These are phyloP conservation scores for Mesodorylaimus sp. DNA, from an alignment of 2,888 invertebrate genomes.

Conservation along the genomic window DNA sequence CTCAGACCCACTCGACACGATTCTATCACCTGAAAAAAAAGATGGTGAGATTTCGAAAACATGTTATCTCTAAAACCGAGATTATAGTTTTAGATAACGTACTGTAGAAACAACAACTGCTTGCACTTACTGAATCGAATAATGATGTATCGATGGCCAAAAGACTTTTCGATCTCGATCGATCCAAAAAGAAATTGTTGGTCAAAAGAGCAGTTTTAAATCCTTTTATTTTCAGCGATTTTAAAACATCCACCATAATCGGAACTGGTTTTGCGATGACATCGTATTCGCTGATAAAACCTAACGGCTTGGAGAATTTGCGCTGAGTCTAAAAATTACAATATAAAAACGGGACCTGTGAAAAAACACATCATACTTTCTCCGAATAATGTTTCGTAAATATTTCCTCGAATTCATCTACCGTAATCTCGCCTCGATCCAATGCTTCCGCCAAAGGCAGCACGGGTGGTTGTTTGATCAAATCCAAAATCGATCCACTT, in stretches of 20 bases:
- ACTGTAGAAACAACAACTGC: too few relatives aligned
- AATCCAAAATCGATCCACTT: conserved; percentile 23
- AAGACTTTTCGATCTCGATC: conserved; percentile 16
- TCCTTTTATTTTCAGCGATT: conserved; percentile 30
- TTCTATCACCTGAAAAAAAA: conserved; percentile 27
- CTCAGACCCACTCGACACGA: conserved; percentile 32
- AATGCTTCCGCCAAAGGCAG: conserved; percentile 16
- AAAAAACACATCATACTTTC: conserved; percentile 19
- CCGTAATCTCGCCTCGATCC: conserved; percentile 31
- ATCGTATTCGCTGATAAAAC: background rate
- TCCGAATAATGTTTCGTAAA: conserved; percentile 31
- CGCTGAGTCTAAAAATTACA: background rate
- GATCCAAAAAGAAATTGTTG: conserved; percentile 31
- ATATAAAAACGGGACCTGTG: background rate
- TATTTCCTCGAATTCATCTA: conserved; percentile 29
- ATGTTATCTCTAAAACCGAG: background rate
- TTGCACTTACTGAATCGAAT: conserved; percentile 29
- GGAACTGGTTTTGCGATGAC: background rate
- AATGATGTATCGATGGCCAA: conserved; percentile 22
- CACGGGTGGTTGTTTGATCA: conserved; percentile 20
- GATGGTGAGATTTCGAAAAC: background rate
- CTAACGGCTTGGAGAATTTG: background rate
- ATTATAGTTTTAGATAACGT: too few relatives aligned
- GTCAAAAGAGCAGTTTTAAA: conserved; percentile 35
- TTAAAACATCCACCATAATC: conserved; percentile 28